Percentiles rank a stretch among this genome's conserved stretches.
phyloP scores from a whole-genome alignment of 2,888 invertebrate genomes.

The Cerastoderma edule region DNA sequence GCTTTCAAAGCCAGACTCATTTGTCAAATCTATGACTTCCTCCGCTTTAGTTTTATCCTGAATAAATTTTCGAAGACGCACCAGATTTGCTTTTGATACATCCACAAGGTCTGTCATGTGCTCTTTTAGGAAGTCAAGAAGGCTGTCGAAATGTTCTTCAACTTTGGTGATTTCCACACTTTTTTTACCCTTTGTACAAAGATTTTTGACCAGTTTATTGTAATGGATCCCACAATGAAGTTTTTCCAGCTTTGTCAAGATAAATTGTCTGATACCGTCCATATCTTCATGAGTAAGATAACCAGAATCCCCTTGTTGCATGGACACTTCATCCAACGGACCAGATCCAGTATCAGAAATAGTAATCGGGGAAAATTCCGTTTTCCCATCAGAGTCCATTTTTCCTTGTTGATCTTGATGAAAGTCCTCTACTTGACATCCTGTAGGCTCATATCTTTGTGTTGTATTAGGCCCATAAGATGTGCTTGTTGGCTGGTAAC shows the following conservation, averaged over 20 bases:
- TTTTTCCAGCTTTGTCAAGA: background rate
- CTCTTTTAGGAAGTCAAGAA: background rate
- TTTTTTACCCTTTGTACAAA: background rate
- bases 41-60: background rate
- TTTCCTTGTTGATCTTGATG: no score
- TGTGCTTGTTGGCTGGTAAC: no score
- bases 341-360: no score
- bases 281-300: conserved; percentile 1
- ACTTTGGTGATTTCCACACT: background rate
- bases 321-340: no score
- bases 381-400: no score
- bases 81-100: background rate
- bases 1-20: background rate
- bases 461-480: no score
- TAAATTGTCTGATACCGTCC: background rate
- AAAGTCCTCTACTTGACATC: no score
- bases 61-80: background rate
- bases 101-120: conserved; percentile 11
- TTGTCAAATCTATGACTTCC: conserved; percentile 10
- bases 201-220: background rate
- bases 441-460: no score
- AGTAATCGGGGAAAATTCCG: no score
- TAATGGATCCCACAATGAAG: background rate
- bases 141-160: background rate
- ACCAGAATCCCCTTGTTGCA: no score